Evolutionary conservation across 2,888 invertebrate genomes (phyloP), one percentile per base, ranked within the genome.

Genomic region (Rotaria sp.): DNA sequence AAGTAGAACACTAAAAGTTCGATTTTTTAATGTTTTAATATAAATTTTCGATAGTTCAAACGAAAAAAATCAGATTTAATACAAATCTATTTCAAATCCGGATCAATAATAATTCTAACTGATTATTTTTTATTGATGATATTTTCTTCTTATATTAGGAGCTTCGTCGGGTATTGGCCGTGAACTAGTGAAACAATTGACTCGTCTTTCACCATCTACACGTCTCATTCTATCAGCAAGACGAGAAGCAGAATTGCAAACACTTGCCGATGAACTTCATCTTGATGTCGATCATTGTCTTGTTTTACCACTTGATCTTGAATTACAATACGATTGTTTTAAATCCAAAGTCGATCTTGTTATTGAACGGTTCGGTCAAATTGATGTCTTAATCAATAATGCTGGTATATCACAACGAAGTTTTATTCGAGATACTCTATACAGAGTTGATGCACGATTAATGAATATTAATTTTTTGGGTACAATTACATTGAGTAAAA

Each of bases 401-500:
- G 95, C 95, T 2, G 95, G 95, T 0, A 91, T 95, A 86, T 94
- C 94, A 15, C 95, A 95, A 90, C 92, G 95, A 88, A 94, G 94
- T 0, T 89, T 90, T 38, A 95, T 94, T 94, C 94, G 94, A 87
- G 92, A 94, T 1, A 94, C 94, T 84, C 93, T 94, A 1, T 88
- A 94, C 1, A 90, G 92, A 75, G 95, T 95, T 0, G 95, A 96
- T 90, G 92, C 92, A 84, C 93, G 94, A 87, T 92, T 95, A 89
- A 94, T 95, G 89, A 94, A 95, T 57, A 90, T 95, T 86, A 95
- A 96, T 90, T 94, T 95, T 0, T 94, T 95, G 88, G 93, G 94
- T 0, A 92, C 94, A 11, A 90, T 95, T 1, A 93, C 94, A 88
- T 92, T 96, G 85, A 94, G 94, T 10, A 93, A 95, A 87, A 90